phyloP scores from a whole-genome alignment of 1,140 invertebrate genomes.

The Lasaia peninsularis region DNA sequence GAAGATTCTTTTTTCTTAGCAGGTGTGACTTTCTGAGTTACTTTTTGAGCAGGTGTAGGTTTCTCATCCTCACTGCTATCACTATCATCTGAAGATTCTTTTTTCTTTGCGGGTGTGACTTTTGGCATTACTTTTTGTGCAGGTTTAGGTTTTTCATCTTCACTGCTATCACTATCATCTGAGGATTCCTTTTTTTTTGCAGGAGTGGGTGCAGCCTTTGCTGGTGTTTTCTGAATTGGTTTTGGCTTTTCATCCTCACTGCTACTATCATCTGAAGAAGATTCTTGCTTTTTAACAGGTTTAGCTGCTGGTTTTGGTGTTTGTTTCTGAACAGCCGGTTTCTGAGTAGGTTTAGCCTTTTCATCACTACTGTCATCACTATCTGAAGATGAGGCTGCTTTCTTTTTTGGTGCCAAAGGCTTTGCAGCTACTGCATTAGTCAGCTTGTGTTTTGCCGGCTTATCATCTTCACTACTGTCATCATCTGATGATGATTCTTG shows the following conservation, averaged over 20 bases:
- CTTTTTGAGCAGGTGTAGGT: conserved; percentile 23
- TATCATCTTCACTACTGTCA: conserved; percentile 13
- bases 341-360: conserved; percentile 22
- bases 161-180: conserved; percentile 36
- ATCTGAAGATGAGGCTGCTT: conserved; percentile 28
- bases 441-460: not conserved
- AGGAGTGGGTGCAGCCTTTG: not conserved
- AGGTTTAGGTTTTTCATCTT: conserved; percentile 36
- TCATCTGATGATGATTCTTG: conserved; percentile 15
- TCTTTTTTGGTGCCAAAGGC: conserved; percentile 2
- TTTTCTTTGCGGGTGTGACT: conserved; percentile 24
- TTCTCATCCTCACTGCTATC: conserved; percentile 34
- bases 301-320: conserved; percentile 23
- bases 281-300: conserved; percentile 32
- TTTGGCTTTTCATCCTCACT: conserved; percentile 37
- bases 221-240: conserved; percentile 6
- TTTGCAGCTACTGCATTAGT: conserved; percentile 7
- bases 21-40: conserved; percentile 18
- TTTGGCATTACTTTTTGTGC: conserved; percentile 24
- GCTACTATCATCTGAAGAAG: conserved; percentile 35
- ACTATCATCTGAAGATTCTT: conserved; percentile 39
- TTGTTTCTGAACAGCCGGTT: conserved; percentile 17
- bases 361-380: conserved; percentile 36
- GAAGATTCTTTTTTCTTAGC: conserved; percentile 41
- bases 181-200: conserved; percentile 30